Evolutionary conservation across 2,113 vertebrate genomes (phyloP).

Genomic region (Progne subis): DNA sequence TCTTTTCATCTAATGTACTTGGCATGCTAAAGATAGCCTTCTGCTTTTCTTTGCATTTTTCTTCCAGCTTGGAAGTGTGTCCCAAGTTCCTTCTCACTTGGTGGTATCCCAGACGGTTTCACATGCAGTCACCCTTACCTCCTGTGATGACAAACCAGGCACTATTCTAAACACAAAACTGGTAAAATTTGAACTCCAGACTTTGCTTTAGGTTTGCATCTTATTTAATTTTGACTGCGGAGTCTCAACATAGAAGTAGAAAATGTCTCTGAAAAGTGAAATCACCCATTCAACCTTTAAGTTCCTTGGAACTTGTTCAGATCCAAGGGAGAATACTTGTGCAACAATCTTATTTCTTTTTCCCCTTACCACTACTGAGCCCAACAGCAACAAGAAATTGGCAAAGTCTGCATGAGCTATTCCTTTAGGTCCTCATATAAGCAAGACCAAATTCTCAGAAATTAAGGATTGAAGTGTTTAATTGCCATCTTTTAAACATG

Average conservation of each 20-base stretch:
- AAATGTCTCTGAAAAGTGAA: not conserved
- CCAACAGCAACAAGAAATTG: not conserved
- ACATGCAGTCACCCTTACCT: not conserved
- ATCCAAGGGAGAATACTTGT: not conserved
- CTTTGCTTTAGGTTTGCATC: not conserved
- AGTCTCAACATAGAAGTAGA: not conserved
- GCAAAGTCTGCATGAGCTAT: not conserved
- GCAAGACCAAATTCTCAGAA: constrained; percentile 38
- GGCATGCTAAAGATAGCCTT: constrained; percentile 33
- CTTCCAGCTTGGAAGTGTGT: constrained; percentile 27
- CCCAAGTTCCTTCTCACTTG: not conserved
- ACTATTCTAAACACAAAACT: not conserved
- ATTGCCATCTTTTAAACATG: constrained; percentile 54
- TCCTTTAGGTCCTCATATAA: constrained; percentile 13
- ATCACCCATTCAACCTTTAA: not conserved
- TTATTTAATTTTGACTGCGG: constrained; percentile 1
- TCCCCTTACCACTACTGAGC: not conserved
- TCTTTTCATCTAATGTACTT: constrained; percentile 21
- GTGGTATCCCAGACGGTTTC: not conserved
- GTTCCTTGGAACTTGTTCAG: not conserved
- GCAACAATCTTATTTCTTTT: not conserved
- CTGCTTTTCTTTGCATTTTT: constrained; percentile 8
- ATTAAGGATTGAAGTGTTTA: constrained; percentile 43
- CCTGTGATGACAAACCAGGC: not conserved
- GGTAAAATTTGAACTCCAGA: not conserved